A percentile compares a stretch with the other conserved stretches of the same genome.
Conservation (phyloP, 2,113 vertebrate species). For the Microcebus tavaratra region DNA sequence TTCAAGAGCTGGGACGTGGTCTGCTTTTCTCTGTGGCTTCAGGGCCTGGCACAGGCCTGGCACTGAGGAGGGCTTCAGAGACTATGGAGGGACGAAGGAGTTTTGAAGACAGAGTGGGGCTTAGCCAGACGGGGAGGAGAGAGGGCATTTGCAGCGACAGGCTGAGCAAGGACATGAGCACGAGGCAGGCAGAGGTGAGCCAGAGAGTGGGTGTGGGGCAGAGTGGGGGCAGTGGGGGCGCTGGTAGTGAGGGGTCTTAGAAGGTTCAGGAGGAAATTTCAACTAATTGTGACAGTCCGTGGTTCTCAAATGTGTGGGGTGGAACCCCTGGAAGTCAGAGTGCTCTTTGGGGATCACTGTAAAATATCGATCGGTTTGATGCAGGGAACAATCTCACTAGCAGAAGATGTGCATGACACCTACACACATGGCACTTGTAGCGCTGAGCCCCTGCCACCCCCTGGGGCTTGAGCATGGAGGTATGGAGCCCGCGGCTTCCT, state of each 20-base stretch:
- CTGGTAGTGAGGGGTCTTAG: rapidly evolving
- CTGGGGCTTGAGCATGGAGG: neutral
- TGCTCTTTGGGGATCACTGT: neutral
- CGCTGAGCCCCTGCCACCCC: rapidly evolving
- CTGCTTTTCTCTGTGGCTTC: neutral
- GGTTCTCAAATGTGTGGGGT: neutral
- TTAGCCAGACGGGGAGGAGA: neutral
- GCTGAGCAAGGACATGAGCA: rapidly evolving
- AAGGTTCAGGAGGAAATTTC: neutral
- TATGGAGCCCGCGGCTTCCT: neutral
- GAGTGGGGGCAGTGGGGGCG: neutral
- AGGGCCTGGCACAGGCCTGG: neutral
- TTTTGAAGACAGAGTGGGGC: neutral
- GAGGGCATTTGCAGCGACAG: rapidly evolving
- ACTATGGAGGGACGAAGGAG: neutral
- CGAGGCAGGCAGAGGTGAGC: rapidly evolving
- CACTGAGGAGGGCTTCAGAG: neutral
- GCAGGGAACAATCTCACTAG: neutral
- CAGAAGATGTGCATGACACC: neutral
- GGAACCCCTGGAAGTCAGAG: neutral
- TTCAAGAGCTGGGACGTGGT: rapidly evolving
- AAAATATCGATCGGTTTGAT: neutral
- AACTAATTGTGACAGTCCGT: rapidly evolving
- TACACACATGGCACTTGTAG: rapidly evolving
- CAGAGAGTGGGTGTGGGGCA: rapidly evolving